Base-by-base conservation (phyloP, 1,140 invertebrate genomes). In the Atopsyche davidsoni region DNA sequence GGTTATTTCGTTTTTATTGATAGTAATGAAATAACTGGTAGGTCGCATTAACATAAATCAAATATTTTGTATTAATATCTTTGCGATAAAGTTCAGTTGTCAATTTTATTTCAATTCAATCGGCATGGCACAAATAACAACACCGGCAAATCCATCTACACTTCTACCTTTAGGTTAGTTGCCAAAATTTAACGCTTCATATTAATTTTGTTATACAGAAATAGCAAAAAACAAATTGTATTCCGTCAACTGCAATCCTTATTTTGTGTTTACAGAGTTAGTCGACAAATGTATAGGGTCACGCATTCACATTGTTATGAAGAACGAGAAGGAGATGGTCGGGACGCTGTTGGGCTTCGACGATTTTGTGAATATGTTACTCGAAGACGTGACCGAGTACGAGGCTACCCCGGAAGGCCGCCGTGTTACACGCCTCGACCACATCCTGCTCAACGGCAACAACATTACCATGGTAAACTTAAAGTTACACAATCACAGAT, bases 221-320 rank as follows among this genome's bases (percentile, higher is more conserved):
- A 7, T 39, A 7, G 24, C 4, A 32, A 16, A 24, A 42, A 32
- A 52, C 38, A 19, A 16, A 54, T 51, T 36, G 14, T 38, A 46
- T 36, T 51, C 24, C 49, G 11, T 17, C 25, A 16, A 22, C 53
- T 28, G 16, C 23, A 46, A 35, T 25, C 1, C 9, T 11, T 44
- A 14, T 23, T 58, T n/a, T 50, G 46, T 55, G 36, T 60, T 51
- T 42, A 34, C 64, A 89, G 97, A 99, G 75, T 74, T 99, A 55
- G 94, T 99, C n/a, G 97, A 99, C 65, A 99, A 99, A 79, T 99
- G 96, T 71, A 99, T 99, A 66, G 97, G 97, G 14, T 98, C 96
- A 0, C 77, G 92, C 51, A 98, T 99, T 63, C 97, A 99, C 63
- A 98, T 99, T 18, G 96, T 99, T 31, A 98, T 99, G 96, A 99